Base-by-base conservation (phyloP, 2,797 vertebrate genomes). In the Ceryle rudis region DNA sequence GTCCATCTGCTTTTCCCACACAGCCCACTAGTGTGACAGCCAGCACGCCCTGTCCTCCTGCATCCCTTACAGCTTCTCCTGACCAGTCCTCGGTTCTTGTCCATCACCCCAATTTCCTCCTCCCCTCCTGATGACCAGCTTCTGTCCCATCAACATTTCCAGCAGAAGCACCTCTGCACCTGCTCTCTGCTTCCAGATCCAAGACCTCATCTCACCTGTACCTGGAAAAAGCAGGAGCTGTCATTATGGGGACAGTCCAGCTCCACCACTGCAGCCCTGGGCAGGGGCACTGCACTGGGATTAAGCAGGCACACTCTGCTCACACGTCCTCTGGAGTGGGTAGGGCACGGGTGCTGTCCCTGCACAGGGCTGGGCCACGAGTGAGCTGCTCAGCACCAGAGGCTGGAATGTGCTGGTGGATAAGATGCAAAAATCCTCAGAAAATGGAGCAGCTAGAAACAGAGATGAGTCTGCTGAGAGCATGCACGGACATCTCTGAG, bases 261-360 rank as follows among this genome's bases (percentile, higher is more conserved):
- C 52, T 52, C 49, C 37, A 67, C n/a, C 0, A 8, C 69, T 2
- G 2, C 31, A 88, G 54, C 47, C 86, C 71, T 46, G n/a, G 58
- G 58, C 47, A 82, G 66, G 33, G 41, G 44, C 70, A 37, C 22
- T 1, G 1, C 2, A 3, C 29, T 0, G 0, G 42, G 16, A 9
- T 28, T 55, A 3, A 1, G 5, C 11, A 20, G 26, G 25, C 29
- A 6, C 1, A 3, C 6, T 65, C 37, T 74, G 54, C 77, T 72
- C 16, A 1, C 42, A 47, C n/a, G 19, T 11, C 11, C 8, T 2
- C 15, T 13, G 26, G 71, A 77, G 55, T 1, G 2, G 29, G 1
- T 4, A 42, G 4, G 21, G 39, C 55, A 82, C 0, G 0, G 70
- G 60, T 3, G 2, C 28, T 3, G 0, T n/a, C 64, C 16, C 29